Conservation (phyloP, 1,140 invertebrate species). For the Temnothorax curvispinosus region DNA sequence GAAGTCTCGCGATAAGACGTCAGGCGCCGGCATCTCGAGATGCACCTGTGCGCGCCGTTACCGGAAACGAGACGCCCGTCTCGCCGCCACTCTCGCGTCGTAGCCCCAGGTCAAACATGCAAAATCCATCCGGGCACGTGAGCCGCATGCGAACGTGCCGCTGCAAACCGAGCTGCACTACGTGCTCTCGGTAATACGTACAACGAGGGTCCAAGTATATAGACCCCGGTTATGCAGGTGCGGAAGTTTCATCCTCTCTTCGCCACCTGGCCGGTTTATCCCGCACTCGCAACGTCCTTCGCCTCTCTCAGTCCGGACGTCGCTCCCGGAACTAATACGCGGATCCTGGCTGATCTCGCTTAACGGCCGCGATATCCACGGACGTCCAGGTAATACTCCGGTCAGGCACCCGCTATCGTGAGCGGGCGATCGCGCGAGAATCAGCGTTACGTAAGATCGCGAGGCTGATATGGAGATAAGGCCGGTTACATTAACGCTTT, state of each 20-base stretch:
- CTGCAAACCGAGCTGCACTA: conserved; percentile 56
- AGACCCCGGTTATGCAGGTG: conserved; percentile 49
- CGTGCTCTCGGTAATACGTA: conserved; percentile 56
- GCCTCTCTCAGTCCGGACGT: neutral
- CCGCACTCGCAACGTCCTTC: neutral
- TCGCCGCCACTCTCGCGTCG: conserved; percentile 23
- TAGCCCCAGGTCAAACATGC: conserved; percentile 78
- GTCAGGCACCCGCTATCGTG: neutral
- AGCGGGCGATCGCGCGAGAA: neutral
- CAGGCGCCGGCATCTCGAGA: conserved; percentile 51
- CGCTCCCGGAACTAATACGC: neutral
- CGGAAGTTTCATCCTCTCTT: conserved; percentile 31
- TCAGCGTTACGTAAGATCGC: neutral
- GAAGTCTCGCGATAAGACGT: conserved; percentile 51
- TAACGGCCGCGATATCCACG: conserved; percentile 30
- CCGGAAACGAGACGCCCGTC: conserved; percentile 58
- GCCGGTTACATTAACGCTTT: conserved; percentile 5
- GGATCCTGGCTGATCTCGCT: conserved; percentile 39
- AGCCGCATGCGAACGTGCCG: conserved; percentile 67
- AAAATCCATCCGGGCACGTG: conserved; percentile 79
- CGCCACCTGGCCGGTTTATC: conserved; percentile 51
- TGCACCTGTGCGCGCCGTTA: conserved; percentile 39
- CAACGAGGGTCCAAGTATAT: conserved; percentile 63
- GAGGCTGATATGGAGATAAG: conserved; percentile 18
- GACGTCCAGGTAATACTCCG: conserved; percentile 12